These are phyloP conservation scores for Prionace glauca DNA, from an alignment of 2,797 vertebrate genomes.

Conservation along the genomic window DNA sequence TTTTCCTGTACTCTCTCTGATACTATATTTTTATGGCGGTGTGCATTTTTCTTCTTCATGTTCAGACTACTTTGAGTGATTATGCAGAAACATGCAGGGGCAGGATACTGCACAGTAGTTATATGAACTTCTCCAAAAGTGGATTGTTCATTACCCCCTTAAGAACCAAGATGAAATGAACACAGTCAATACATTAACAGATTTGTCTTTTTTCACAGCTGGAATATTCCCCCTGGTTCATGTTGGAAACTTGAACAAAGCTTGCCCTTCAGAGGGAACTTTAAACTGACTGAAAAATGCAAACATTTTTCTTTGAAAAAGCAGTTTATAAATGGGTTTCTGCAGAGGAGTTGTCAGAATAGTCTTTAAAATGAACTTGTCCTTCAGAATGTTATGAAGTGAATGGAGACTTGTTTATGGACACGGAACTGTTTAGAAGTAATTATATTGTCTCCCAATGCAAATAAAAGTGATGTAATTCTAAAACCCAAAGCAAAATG, in stretches of 20 bases:
- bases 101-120: not conserved
- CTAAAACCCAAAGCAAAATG: not conserved
- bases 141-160: not conserved
- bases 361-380: not conserved
- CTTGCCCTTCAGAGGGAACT: not conserved
- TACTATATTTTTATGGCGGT: not conserved
- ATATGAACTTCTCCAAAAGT: not conserved
- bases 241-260: not conserved
- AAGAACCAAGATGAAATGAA: not conserved
- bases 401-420: conserved; percentile 10
- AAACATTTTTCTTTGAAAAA: conserved; percentile 12
- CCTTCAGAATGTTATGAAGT: not conserved
- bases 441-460: not conserved
- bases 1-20: not conserved
- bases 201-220: not conserved
- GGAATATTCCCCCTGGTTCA: not conserved
- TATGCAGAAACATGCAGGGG: conserved; percentile 9
- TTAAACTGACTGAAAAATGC: not conserved
- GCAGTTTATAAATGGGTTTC: too few relatives aligned
- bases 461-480: not conserved
- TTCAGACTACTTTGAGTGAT: conserved; percentile 25
- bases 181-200: not conserved
- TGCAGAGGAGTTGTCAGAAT: not conserved
- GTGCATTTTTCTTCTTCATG: not conserved
- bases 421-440: conserved; percentile 2